These are phyloP conservation scores for Microchirus variegatus DNA, from an alignment of 2,797 vertebrate species.

Conservation along the genomic window DNA sequence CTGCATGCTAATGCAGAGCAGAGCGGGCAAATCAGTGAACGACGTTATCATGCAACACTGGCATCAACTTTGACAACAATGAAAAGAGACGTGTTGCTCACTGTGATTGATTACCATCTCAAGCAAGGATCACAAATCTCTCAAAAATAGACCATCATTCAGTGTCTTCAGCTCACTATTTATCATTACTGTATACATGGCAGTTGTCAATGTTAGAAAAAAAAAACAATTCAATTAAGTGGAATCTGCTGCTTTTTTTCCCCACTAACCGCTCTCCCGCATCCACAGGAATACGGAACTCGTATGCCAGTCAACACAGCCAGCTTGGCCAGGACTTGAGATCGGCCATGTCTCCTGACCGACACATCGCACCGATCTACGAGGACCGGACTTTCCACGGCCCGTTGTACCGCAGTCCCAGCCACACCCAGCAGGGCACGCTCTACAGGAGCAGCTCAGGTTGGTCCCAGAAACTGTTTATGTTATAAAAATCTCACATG, in stretches of 20 bases:
- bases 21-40: conserved; percentile 8
- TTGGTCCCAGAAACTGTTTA: conserved; percentile 48
- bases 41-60: neutral
- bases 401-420: conserved; percentile 90
- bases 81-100: conserved; percentile 19
- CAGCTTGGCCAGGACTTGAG: conserved; percentile 90
- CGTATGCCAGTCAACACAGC: conserved; percentile 94
- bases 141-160: neutral
- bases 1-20: conserved; percentile 10
- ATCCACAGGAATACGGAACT: conserved; percentile 87
- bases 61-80: conserved; percentile 32
- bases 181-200: too few relatives aligned
- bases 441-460: conserved; percentile 90
- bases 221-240: too few relatives aligned
- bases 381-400: conserved; percentile 93
- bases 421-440: conserved; percentile 86
- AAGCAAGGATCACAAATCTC: conserved; percentile 4
- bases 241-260: too few relatives aligned
- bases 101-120: conserved; percentile 23
- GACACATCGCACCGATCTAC: conserved; percentile 95
- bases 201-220: too few relatives aligned
- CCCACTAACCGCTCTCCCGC: conserved; percentile 1
- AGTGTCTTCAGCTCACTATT: too few relatives aligned
- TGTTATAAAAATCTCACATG: neutral
- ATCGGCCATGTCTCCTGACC: conserved; percentile 89